Conservation (phyloP, 1,140 invertebrate genomes). For the Trachymyrmex septentrionalis region DNA sequence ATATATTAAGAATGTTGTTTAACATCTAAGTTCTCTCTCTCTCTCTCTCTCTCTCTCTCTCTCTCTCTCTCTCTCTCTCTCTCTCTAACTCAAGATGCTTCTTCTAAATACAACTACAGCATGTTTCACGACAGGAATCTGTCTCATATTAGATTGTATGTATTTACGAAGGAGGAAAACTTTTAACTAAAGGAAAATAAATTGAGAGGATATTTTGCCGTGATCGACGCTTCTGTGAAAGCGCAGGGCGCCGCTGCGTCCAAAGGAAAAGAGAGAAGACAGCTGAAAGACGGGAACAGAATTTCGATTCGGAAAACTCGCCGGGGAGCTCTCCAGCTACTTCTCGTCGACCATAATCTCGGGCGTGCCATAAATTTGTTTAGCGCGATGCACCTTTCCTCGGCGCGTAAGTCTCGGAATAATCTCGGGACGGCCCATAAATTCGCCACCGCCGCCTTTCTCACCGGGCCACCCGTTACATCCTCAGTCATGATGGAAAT, state of each 20-base stretch:
- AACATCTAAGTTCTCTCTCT: neutral
- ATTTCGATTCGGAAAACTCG: conserved; percentile 54
- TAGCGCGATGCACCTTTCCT: conserved; percentile 62
- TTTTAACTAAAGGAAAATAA: conserved; percentile 38
- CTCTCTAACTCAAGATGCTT: neutral
- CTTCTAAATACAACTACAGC: neutral
- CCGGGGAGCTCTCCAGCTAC: conserved; percentile 46
- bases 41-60: neutral
- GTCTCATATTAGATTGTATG: conserved; percentile 20
- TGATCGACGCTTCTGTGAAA: conserved; percentile 51
- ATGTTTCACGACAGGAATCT: neutral
- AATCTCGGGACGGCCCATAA: conserved; percentile 59
- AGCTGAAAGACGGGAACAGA: conserved; percentile 29
- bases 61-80: neutral
- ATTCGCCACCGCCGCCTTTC: conserved; percentile 49
- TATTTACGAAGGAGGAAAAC: conserved; percentile 23
- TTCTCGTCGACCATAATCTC: conserved; percentile 62
- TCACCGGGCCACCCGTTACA: conserved; percentile 42
- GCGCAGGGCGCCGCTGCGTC: neutral
- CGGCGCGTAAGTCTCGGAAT: conserved; percentile 62
- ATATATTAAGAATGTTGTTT: neutral
- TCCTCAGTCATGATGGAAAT: conserved; percentile 32
- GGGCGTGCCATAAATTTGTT: conserved; percentile 63
- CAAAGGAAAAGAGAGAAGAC: conserved; percentile 23
- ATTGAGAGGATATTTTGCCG: conserved; percentile 23